Evolutionary conservation across 2,113 vertebrate genomes (phyloP), one percentile per base, ranked within the genome.

Genomic region (Urocitellus parryii): DNA sequence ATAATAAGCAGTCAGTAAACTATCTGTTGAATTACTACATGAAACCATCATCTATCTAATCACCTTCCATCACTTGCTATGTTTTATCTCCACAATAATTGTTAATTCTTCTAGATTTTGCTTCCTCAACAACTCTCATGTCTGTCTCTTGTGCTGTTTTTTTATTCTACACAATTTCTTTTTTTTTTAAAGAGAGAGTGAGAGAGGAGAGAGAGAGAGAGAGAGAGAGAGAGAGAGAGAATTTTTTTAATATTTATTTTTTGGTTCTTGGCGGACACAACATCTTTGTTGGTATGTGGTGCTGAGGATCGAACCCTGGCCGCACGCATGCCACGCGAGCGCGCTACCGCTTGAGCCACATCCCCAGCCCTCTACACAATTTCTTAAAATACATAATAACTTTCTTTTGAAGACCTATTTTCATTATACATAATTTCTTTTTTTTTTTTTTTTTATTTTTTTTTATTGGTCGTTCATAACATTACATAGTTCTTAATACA

Each of bases 21-120:
- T 92, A 58, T 90, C 73, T 92, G 45, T 67, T 94, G 58, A 83
- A 34, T 96, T 29, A 91, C 32, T 72, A 82, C 70, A 39, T 53
- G 12, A 42, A 29, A 83, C 39, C 34, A 73, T 87, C n/a, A 67
- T 87, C 39, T 91, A 85, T 95, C 68, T 42, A 77, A 77, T 92
- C 42, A 96, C n/a, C 51, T 7, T 70, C 27, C 29, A 37, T 94
- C 68, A 77, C 10, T 91, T 90, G 24, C 17, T 56, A 74, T 68
- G 24, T 88, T 93, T 81, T 93, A 22, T 61, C 42, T 85, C 32
- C 14, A 9, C 56, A 83, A 39, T 87, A 45, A 27, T 82, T 32
- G 56, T 78, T 48, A 68, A 79, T 73, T 90, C 48, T 80, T 88
- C 61, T 16, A 80, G 17, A 93, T 81, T 86, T 90, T 76, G 92